Percentiles rank a stretch among this genome's conserved stretches.
Conservation (phyloP, 2,113 vertebrate species). For the Solea solea region DNA sequence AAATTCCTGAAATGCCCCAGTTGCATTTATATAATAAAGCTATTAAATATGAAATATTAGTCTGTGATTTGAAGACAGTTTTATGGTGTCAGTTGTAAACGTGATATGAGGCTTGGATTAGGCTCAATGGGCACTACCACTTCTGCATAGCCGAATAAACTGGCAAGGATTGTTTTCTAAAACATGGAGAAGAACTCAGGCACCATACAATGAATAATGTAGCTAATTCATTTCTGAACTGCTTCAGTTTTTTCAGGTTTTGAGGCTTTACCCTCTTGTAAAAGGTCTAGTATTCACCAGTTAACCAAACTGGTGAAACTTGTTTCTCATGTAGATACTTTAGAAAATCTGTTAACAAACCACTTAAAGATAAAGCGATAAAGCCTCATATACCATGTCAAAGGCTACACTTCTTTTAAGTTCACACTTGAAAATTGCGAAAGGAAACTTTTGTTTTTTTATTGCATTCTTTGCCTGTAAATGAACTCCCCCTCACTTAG, state of each 20-base stretch:
- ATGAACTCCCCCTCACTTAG: constrained; percentile 46
- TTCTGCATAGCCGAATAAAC: constrained; percentile 20
- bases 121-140: constrained; percentile 15
- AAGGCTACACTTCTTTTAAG: constrained; percentile 53
- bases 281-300: too few species aligned
- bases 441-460: constrained; percentile 65
- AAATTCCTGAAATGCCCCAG: constrained; percentile 66
- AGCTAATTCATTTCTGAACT: neutral
- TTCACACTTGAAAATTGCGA: constrained; percentile 60
- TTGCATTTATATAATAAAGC: constrained; percentile 66
- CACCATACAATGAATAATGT: constrained; percentile 2
- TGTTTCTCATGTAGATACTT: constrained; percentile 14
- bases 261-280: neutral
- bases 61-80: constrained; percentile 54
- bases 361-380: constrained; percentile 56
- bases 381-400: constrained; percentile 34
- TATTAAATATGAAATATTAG: constrained; percentile 62
- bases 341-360: constrained; percentile 27
- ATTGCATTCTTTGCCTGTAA: constrained; percentile 55
- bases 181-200: neutral
- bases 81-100: constrained; percentile 50
- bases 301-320: constrained; percentile 7
- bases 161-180: neutral
- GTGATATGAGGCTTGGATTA: constrained; percentile 26
- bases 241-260: neutral